Percentiles rank a stretch among this genome's conserved stretches.
phyloP scores from a whole-genome alignment of 2,797 vertebrate genomes.

The Sebastes glaucus region DNA sequence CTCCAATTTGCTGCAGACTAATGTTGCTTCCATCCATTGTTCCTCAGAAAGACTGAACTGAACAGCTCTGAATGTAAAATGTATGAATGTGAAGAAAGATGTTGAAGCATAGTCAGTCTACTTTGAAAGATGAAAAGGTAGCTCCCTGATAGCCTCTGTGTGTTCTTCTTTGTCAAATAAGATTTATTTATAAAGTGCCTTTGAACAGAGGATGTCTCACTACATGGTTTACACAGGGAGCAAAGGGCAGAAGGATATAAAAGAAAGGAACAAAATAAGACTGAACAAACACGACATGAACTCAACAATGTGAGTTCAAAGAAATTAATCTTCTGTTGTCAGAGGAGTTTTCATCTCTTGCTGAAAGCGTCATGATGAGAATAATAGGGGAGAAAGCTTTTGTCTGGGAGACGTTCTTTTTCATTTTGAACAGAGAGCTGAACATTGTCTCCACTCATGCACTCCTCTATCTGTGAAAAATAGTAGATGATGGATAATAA shows the following conservation, averaged over 20 bases:
- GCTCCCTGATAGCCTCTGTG: not conserved
- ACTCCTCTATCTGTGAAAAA: not conserved
- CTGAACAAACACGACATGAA: not conserved
- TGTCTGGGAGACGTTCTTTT: not conserved
- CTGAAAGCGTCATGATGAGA: not conserved
- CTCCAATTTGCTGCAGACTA: not conserved
- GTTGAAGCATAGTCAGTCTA: not conserved
- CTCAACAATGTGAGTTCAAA: not conserved
- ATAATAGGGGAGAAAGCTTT: not conserved
- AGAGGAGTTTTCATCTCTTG: not conserved
- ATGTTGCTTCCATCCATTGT: not conserved
- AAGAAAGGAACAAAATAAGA: not conserved
- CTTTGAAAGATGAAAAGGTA: not conserved
- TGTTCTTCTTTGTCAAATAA: not conserved
- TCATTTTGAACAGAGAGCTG: not conserved
- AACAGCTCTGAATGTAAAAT: not conserved
- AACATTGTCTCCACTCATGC: not conserved
- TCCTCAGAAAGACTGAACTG: not conserved
- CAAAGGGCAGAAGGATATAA: slow-evolving; percentile 8
- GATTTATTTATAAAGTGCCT: slow-evolving; percentile 37
- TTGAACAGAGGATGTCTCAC: slow-evolving; percentile 14
- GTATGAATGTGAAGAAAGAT: not conserved
- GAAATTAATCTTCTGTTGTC: not conserved
- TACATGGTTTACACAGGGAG: slow-evolving; percentile 10
- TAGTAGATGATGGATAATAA: not conserved